Conservation (phyloP, 2,888 invertebrate genomes). For the Baronia brevicornis region DNA sequence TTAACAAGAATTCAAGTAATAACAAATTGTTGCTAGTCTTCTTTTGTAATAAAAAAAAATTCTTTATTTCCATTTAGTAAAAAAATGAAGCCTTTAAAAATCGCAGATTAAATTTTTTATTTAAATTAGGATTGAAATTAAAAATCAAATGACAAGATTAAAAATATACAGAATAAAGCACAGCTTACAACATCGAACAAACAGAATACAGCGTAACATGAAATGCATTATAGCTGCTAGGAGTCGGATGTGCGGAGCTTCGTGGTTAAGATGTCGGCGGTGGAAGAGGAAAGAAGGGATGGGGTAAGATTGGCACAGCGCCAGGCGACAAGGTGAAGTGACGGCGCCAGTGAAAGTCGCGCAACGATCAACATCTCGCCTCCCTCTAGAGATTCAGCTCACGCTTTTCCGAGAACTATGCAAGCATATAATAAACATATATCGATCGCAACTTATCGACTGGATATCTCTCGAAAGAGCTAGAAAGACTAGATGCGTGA, state of each 20-base stretch:
- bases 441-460: constrained; percentile 2
- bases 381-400: constrained; percentile 13
- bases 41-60: too few relatives aligned
- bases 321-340: constrained; percentile 67
- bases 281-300: constrained; percentile 12
- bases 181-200: constrained; percentile 19
- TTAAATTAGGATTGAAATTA: too few relatives aligned
- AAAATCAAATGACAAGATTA: too few relatives aligned
- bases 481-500: background rate
- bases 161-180: too few relatives aligned
- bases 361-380: constrained; percentile 26
- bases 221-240: constrained; percentile 25
- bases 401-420: constrained; percentile 7
- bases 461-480: constrained; percentile 3
- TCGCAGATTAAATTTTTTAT: too few relatives aligned
- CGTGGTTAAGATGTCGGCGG: constrained; percentile 14
- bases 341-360: constrained; percentile 65
- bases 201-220: constrained; percentile 30
- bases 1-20: too few relatives aligned
- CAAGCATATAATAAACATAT: constrained; percentile 9
- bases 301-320: constrained; percentile 41
- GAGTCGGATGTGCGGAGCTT: constrained; percentile 15
- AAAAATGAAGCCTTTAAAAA: too few relatives aligned
- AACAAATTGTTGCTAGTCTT: too few relatives aligned
- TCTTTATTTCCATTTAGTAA: too few relatives aligned